Evolutionary conservation across 2,113 vertebrate genomes (phyloP), one percentile per base, ranked within the genome.

Genomic region (Andinoacara biseriatus): DNA sequence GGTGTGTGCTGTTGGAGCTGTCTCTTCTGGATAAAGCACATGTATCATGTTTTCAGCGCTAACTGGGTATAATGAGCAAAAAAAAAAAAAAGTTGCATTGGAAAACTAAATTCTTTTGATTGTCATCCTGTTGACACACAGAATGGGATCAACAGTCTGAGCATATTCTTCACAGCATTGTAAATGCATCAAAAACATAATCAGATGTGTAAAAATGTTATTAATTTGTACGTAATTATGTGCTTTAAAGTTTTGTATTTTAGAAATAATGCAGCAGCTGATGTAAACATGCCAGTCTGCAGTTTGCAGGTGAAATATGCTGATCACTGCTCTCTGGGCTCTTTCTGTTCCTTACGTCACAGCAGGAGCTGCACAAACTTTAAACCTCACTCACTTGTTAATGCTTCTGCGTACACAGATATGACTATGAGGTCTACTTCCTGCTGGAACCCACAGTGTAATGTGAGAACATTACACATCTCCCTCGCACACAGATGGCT

Each of bases 21-120:
- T 82, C 75, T 78, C 78, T 61, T 74, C 84, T 75, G 62, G 58
- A 56, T 77, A 4, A 24, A 88, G 61, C 77, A 46, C 3, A 72
- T 31, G 79, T 78, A 76, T 72, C 26, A 33, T 80, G 63, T 82
- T 80, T 86, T 87, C 88, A 81, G 38, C 86, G 74, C 40, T 87
- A 87, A 86, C 81, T 80, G 76, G 43, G 15, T 80, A 81, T 93
- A 91, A 91, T 90, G 87, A 93, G 87, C 77, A 81, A 74, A 90
- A 43, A 90, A 74, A 81, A 65, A 90, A 31, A 89, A 63, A 80
- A 83, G 52, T 77, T 57, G 87, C 74, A 18, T 52, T 10, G n/a
- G 80, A 40, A 86, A 84, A 46, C 20, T 2, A 56, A 76, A 57
- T 74, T 82, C 59, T 84, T 86, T 78, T 86, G 54, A 80, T 86